Percentiles rank a stretch among this genome's conserved stretches.
phyloP scores from a whole-genome alignment of 2,888 invertebrate species.

The Calameuta idolon region DNA sequence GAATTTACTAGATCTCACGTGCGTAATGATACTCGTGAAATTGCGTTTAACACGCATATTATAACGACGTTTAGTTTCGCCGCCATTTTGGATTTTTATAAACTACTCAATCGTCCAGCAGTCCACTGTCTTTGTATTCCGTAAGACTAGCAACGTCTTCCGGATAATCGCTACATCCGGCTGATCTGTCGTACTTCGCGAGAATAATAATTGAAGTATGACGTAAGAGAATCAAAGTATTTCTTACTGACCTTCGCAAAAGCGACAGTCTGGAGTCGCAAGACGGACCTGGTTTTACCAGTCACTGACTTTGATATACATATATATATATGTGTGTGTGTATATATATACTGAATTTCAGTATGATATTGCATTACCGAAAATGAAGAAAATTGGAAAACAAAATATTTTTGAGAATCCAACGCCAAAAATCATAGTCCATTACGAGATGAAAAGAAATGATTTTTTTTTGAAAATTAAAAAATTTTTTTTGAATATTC shows the following conservation, averaged over 20 bases:
- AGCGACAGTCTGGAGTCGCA: background rate
- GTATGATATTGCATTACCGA: background rate
- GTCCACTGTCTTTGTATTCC: background rate
- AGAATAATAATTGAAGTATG: background rate
- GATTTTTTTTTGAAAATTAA: background rate
- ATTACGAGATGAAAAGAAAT: too few species aligned
- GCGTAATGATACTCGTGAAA: background rate
- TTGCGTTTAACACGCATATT: background rate
- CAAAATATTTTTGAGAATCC: conserved; percentile 22
- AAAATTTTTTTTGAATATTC: too few species aligned
- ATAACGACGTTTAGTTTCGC: background rate
- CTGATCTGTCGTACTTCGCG: background rate
- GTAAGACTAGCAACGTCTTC: background rate
- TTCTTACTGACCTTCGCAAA: conserved; percentile 1
- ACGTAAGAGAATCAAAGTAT: conserved; percentile 7
- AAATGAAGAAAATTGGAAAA: conserved; percentile 28
- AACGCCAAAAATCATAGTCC: too few species aligned
- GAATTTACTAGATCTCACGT: background rate
- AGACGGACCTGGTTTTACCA: conserved; percentile 7
- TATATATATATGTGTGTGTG: too few species aligned
- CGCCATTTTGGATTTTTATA: background rate
- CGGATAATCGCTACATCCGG: background rate
- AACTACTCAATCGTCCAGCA: background rate
- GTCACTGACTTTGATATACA: background rate
- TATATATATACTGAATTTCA: background rate